Evolutionary conservation across 2,113 vertebrate genomes (phyloP).

Genomic region (Electrona antarctica): DNA sequence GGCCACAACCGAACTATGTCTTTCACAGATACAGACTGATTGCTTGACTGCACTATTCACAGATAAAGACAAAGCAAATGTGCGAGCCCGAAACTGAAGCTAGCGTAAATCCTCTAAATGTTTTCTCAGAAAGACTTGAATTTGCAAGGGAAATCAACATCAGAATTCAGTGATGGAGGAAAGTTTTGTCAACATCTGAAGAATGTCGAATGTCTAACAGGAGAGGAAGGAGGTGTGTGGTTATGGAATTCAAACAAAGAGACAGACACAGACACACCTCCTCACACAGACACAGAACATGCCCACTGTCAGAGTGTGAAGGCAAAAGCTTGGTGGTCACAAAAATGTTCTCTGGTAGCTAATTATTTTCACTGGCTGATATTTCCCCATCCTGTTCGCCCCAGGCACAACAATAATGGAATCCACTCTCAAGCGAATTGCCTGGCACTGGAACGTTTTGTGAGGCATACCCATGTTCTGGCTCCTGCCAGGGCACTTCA

Average conservation of each 20-base stretch:
- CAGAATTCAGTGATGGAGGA: too few relatives aligned
- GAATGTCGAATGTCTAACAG: too few relatives aligned
- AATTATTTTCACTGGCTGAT: slow-evolving; percentile 58
- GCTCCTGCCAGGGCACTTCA: slow-evolving; percentile 51
- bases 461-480: too few relatives aligned
- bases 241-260: not conserved
- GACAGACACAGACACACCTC: not conserved
- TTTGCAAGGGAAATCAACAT: not conserved
- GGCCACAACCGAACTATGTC: too few relatives aligned
- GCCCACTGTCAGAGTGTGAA: not conserved
- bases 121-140: not conserved
- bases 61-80: not conserved
- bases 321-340: slow-evolving; percentile 8
- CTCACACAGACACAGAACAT: not conserved
- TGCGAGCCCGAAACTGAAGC: not conserved
- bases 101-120: not conserved
- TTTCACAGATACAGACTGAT: not conserved
- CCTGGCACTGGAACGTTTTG: slow-evolving; percentile 43
- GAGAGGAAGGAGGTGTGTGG: too few relatives aligned
- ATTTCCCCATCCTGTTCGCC: slow-evolving; percentile 39
- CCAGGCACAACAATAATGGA: slow-evolving; percentile 50
- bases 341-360: slow-evolving; percentile 32
- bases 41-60: not conserved
- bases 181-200: too few relatives aligned
- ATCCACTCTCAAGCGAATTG: slow-evolving; percentile 63